Evolutionary conservation across 2,888 invertebrate species (phyloP), one percentile per base, ranked within the genome.

Genomic region (Ptilodon capucinus): DNA sequence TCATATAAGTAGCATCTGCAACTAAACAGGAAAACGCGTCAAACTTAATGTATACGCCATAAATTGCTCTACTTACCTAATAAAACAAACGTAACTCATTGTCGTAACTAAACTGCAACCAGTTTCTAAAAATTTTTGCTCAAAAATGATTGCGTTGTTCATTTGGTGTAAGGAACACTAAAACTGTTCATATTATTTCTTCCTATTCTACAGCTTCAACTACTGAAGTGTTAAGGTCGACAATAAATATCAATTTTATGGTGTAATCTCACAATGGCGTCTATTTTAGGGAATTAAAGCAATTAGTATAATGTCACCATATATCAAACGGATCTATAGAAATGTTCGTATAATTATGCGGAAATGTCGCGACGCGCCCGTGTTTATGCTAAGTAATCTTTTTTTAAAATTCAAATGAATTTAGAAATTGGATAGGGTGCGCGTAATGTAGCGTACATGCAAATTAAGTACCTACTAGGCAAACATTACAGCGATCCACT

Each of bases 221-320:
- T 44, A 23, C 43, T 41, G 35, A 40, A 45, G 38, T 21, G 17
- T 11, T 17, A 17, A 41, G 35, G 34, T 47, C 46, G 43, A 36
- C 41, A 56, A 63, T 63, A 63, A 74, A 79, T 71, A 76, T 66
- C 51, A 76, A 81, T 85, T 79, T 80, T 60, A 77, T 66, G 70
- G 71, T 61, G 60, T 74, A 57, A 68, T 61, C 39, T 9, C 51
- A 81, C 77, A 84, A 85, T 74, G 61, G 56, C 44, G 58, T 49
- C 54, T 61, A 71, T 70, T 65, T 57, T 46, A 60, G 61, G 51
- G 60, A 73, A 66, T 70, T 49, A 50, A 32, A 69, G 58, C 79
- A 79, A 84, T 86, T 87, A 79, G 88, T 84, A 89, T 89, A 90
- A 90, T 84, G 75, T 63, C 19, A 47, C 71, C 63, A 79, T 90